Evolutionary conservation across 2,888 invertebrate genomes (phyloP), one percentile per base, ranked within the genome.

Genomic region (Toxonevra muliebris): DNA sequence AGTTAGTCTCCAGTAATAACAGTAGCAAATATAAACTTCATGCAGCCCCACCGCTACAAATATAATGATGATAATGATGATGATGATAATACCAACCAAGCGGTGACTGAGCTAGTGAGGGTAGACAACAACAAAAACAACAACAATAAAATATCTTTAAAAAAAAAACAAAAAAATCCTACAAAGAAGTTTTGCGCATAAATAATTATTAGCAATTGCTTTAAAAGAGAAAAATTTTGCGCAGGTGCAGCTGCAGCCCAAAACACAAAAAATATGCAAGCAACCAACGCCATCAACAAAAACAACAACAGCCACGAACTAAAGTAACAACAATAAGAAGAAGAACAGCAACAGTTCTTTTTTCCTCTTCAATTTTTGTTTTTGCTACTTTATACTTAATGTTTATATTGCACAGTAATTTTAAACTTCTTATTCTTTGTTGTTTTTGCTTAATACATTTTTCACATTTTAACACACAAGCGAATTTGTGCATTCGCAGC

Each of bases 141-240:
- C 30, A 30, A 30, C 7, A 30, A 2, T 4, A 30, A 30, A 30
- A 30, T 30, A 30, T 30, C 30, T 30, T 30, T 30, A n/a, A n/a
- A n/a, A n/a, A n/a, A n/a, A n/a, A n/a, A n/a, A n/a, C n/a, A n/a
- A n/a, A 12, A 41, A 57, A 50, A 20, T 48, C 15, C 20, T 45
- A 54, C 43, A 55, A 61, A 45, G 41, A 15, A 19, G 13, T 19
- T 42, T 57, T 61, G 19, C 57, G 61, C 66, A 66, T 69, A 66
- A 69, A 69, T 71, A 71, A 71, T 71, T 71, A 66, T 69, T 63
- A 62, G 48, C 66, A 71, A 71, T 66, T 66, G 69, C 69, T 63
- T 42, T 30, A 30, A 30, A 30, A 30, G 30, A 30, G 30, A 30
- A 30, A 30, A 30, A 43, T 30, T 30, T 30, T 45, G 65, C 15